These are phyloP conservation scores for Andrena bicolor DNA, from an alignment of 2,888 invertebrate species.

Conservation along the genomic window DNA sequence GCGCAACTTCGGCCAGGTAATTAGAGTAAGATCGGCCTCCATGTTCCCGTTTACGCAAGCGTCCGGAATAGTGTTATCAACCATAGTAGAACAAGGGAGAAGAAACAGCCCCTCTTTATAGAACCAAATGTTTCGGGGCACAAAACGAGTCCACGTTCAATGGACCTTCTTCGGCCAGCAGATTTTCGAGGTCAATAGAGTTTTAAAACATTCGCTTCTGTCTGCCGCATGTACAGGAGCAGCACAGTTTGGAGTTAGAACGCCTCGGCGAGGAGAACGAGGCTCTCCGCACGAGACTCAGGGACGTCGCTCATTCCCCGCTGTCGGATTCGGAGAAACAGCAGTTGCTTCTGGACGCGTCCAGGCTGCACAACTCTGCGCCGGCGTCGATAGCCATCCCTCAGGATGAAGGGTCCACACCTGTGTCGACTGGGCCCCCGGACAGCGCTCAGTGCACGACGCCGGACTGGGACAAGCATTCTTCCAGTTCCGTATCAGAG, in stretches of 20 bases:
- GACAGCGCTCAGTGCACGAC: conserved; percentile 90
- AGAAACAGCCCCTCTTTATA: not conserved
- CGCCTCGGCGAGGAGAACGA: conserved; percentile 92
- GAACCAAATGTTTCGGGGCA: too few species aligned
- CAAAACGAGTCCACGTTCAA: too few species aligned
- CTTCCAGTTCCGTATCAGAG: conserved; percentile 94
- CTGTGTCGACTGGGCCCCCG: conserved; percentile 58
- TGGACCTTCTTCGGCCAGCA: too few species aligned
- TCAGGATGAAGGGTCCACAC: conserved; percentile 75
- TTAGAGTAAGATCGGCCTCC: conserved; percentile 44
- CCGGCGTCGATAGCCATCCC: conserved; percentile 90
- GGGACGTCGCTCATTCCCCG: conserved; percentile 93
- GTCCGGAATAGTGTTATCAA: conserved; percentile 1
- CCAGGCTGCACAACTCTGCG: conserved; percentile 91
- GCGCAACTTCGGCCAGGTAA: conserved; percentile 30
- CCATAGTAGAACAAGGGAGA: not conserved
- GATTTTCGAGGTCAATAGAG: too few species aligned
- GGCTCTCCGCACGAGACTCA: conserved; percentile 90
- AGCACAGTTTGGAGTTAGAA: conserved; percentile 88
- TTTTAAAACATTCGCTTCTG: not conserved
- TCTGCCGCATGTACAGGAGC: conserved; percentile 83
- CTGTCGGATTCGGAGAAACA: conserved; percentile 94
- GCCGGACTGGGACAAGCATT: conserved; percentile 97
- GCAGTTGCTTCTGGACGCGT: conserved; percentile 90
- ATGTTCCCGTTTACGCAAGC: conserved; percentile 56